Conservation (phyloP, 2,888 invertebrate genomes). For the Neoitamus cyanurus region DNA sequence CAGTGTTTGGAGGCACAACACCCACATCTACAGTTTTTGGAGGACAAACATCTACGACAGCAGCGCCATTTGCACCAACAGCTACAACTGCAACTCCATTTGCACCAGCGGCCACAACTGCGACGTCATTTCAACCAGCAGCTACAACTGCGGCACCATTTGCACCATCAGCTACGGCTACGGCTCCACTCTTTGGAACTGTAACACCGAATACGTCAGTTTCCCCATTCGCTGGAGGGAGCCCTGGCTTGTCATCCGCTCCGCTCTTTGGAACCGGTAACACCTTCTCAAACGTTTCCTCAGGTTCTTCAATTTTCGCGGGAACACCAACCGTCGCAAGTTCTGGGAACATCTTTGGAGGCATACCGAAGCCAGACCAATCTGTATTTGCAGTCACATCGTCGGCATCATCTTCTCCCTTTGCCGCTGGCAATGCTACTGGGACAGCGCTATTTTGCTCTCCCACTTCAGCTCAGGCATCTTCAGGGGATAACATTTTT, state of each 20-base stretch:
- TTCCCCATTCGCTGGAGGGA: slow-evolving; percentile 26
- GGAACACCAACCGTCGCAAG: background rate
- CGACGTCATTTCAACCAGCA: no score
- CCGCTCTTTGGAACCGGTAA: background rate
- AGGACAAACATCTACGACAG: background rate
- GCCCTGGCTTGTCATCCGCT: background rate
- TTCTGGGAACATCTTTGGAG: slow-evolving; percentile 58
- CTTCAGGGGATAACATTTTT: slow-evolving; percentile 56
- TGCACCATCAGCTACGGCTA: background rate
- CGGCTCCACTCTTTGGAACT: background rate
- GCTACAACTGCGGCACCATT: background rate
- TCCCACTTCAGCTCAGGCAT: slow-evolving; percentile 22
- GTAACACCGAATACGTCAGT: slow-evolving; percentile 46
- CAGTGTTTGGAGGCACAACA: slow-evolving; percentile 3
- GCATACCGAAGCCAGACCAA: slow-evolving; percentile 61
- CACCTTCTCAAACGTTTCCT: background rate
- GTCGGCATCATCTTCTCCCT: slow-evolving; percentile 20
- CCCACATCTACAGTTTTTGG: slow-evolving; percentile 47
- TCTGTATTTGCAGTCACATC: slow-evolving; percentile 57
- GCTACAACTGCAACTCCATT: background rate
- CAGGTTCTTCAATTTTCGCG: slow-evolving; percentile 47
- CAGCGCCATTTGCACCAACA: background rate
- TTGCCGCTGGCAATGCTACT: background rate
- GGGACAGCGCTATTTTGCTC: background rate
- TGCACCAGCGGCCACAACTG: no score